A percentile compares a stretch with the other conserved stretches of the same genome.
Evolutionary conservation across 2,797 vertebrate species (phyloP).

Genomic region (Notolabrus celidotus): DNA sequence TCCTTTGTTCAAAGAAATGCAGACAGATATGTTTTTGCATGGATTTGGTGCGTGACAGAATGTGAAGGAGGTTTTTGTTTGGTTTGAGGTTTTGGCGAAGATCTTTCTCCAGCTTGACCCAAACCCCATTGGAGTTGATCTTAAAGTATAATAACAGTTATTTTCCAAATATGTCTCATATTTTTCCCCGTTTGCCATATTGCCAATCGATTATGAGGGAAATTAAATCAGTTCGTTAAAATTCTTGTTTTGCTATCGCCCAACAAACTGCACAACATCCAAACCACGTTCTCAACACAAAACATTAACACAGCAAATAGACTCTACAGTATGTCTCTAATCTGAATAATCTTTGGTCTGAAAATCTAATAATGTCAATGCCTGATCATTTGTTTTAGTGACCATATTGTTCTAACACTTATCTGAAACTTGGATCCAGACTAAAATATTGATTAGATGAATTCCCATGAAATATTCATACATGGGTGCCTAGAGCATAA

Average conservation of each 20-base stretch:
- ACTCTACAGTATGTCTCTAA: background rate
- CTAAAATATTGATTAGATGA: no score
- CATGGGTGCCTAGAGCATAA: no score
- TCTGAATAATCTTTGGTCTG: background rate
- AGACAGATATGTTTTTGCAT: background rate
- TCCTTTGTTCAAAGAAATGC: background rate
- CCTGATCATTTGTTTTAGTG: no score
- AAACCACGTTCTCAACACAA: conserved; percentile 15
- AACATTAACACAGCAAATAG: background rate
- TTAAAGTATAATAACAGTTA: conserved; percentile 33
- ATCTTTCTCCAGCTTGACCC: conserved; percentile 22
- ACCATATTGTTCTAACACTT: no score
- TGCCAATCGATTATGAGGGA: conserved; percentile 29
- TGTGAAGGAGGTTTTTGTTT: conserved; percentile 30
- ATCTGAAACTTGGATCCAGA: no score
- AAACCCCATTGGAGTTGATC: conserved; percentile 6
- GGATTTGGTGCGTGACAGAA: conserved; percentile 40
- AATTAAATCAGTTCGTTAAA: background rate
- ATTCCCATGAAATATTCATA: no score
- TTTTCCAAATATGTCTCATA: conserved; percentile 12
- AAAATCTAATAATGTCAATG: no score
- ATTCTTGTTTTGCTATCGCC: background rate
- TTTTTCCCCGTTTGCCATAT: conserved; percentile 1
- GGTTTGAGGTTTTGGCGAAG: conserved; percentile 55
- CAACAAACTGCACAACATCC: background rate